phyloP scores from a whole-genome alignment of 2,888 invertebrate species.

The Dioctria rufipes region DNA sequence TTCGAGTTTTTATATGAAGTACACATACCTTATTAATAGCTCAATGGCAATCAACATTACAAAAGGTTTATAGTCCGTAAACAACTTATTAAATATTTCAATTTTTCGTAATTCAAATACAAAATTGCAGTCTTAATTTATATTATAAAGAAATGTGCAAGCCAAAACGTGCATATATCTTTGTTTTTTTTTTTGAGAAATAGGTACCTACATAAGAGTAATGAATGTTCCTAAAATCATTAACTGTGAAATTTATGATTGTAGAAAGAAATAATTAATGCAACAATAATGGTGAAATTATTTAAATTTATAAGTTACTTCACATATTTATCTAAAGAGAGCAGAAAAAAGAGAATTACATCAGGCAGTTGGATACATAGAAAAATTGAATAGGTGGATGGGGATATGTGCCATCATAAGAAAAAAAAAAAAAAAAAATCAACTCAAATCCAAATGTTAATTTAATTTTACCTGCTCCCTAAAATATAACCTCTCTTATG shows the following conservation, averaged over 20 bases:
- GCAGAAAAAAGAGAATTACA: constrained; percentile 10
- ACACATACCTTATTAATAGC: too few relatives aligned
- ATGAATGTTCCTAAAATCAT: neutral
- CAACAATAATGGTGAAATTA: constrained; percentile 9
- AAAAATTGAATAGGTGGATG: too few relatives aligned
- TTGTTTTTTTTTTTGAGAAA: too few relatives aligned
- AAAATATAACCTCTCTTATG: neutral
- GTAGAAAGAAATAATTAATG: neutral
- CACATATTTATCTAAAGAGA: neutral
- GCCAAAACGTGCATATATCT: too few relatives aligned
- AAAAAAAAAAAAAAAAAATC: neutral
- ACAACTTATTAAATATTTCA: too few relatives aligned
- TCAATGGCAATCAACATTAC: too few relatives aligned
- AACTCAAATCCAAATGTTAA: neutral
- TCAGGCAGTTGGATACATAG: neutral
- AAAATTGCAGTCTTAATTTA: too few relatives aligned
- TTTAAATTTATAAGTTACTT: constrained; percentile 17
- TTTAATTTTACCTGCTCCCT: neutral
- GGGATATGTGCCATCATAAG: constrained; percentile 5
- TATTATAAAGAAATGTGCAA: too few relatives aligned
- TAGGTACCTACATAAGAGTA: too few relatives aligned
- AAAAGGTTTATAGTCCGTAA: too few relatives aligned
- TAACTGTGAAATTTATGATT: constrained; percentile 24
- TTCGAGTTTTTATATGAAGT: too few relatives aligned
- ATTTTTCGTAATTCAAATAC: too few relatives aligned